Evolutionary conservation across 2,888 invertebrate genomes (phyloP).

Genomic region (Cephus nigrinus): DNA sequence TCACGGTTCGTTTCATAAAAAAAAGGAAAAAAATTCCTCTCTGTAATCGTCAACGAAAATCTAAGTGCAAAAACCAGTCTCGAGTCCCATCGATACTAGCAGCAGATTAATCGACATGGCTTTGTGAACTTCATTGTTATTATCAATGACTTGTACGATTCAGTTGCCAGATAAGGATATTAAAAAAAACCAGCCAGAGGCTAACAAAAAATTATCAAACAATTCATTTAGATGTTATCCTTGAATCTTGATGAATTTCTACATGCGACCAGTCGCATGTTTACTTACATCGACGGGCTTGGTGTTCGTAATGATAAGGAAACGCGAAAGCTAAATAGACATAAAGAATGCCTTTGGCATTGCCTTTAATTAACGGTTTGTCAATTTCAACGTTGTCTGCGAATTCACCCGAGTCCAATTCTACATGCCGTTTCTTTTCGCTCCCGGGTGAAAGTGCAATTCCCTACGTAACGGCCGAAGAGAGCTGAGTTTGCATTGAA

Average conservation of each 20-base stretch:
- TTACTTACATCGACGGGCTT: neutral
- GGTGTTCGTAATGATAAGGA: neutral
- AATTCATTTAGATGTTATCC: neutral
- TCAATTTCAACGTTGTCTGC: neutral
- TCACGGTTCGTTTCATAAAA: no score
- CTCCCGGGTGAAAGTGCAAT: neutral
- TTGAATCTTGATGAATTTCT: neutral
- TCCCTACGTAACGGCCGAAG: neutral
- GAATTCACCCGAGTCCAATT: neutral
- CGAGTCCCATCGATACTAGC: no score
- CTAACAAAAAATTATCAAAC: neutral
- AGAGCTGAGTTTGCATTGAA: neutral
- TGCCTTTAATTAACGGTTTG: neutral
- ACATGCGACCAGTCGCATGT: neutral
- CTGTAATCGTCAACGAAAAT: no score
- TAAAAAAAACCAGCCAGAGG: neutral
- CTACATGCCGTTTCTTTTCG: neutral
- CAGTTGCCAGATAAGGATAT: neutral
- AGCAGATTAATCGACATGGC: no score
- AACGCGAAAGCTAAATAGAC: neutral
- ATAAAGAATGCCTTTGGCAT: neutral
- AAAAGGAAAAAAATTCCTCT: no score
- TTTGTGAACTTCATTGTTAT: neutral
- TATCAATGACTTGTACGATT: neutral
- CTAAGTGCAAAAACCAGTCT: no score